Evolutionary conservation across 2,888 invertebrate species (phyloP), one percentile per base, ranked within the genome.

Genomic region (Apamea epomidion): DNA sequence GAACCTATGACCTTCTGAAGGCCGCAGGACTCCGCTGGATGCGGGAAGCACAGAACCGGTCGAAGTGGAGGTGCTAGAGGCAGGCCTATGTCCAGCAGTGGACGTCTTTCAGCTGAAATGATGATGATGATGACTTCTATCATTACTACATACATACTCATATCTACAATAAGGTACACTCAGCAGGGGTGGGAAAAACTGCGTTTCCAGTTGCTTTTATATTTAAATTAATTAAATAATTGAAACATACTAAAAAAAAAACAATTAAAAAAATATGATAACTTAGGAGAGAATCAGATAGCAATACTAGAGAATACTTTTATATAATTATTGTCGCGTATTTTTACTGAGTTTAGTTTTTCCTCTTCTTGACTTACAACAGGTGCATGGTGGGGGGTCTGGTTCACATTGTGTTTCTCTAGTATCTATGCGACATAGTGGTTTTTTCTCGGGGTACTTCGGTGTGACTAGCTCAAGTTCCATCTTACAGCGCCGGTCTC

Each of bases 391-490:
- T 0, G 92, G 96, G 10, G 92, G 14, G 0, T 95, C 95, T 0
- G 95, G 94, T 0, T 97, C 96, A 70, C 94, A 97, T 74, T 97
- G 97, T 0, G 95, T 94, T 80, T 95, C 96, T 48, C 95, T 92
- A 3, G 97, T 96, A 73, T 97, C 97, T 16, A 94, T 90, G 29
- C 96, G 94, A 8, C 97, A 94, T 0, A 95, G 97, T 0, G 97
- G 95, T 79, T 97, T 97, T 71, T 95, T 95, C 45, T 97, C 97
- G 0, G 97, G 96, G 0, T 97, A 97, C 87, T 97, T 98, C 0
- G 98, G 98, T 0, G 98, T 98, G 64, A 97, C 97, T 90, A 98
- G 94, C 87, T 98, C 98, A 77, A 98, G 90, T 90, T 98, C 98
- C 93, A 98, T 95, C 86, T 96, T 97, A 84, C 95, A 94, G 1